A percentile compares a stretch with the other conserved stretches of the same genome.
These are phyloP conservation scores for Trogon surrucura DNA, from an alignment of 2,113 vertebrate genomes.

Conservation along the genomic window DNA sequence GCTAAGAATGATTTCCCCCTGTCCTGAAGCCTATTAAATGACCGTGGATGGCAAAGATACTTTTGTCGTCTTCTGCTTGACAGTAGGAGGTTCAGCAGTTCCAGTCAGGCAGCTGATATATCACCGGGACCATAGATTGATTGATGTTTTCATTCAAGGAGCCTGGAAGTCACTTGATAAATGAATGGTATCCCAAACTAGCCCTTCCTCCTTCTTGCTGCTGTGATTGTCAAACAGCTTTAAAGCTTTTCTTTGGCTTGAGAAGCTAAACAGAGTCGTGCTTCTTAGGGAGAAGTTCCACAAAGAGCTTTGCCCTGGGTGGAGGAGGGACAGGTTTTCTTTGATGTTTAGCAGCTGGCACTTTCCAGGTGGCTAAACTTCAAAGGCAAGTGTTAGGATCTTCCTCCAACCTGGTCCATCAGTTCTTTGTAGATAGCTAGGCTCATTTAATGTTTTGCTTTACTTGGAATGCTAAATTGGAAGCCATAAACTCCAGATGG, in stretches of 20 bases:
- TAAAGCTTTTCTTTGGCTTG: constrained; percentile 37
- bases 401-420: constrained; percentile 39
- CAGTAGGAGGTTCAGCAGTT: neutral
- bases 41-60: neutral
- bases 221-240: constrained; percentile 17
- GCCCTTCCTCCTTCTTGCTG: constrained; percentile 16
- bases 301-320: constrained; percentile 41
- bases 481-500: constrained; percentile 66
- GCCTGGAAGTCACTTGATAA: constrained; percentile 44
- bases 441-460: constrained; percentile 49
- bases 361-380: constrained; percentile 62
- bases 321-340: constrained; percentile 57
- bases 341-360: constrained; percentile 58
- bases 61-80: neutral
- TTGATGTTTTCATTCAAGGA: constrained; percentile 21
- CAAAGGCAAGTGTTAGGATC: constrained; percentile 59
- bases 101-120: neutral
- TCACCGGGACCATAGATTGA: neutral
- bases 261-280: constrained; percentile 60
- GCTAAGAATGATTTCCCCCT: neutral
- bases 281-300: constrained; percentile 25
- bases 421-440: constrained; percentile 49
- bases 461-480: constrained; percentile 54
- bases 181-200: neutral
- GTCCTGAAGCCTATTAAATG: neutral